phyloP scores from a whole-genome alignment of 2,113 vertebrate genomes.

The Muntiacus reevesi region DNA sequence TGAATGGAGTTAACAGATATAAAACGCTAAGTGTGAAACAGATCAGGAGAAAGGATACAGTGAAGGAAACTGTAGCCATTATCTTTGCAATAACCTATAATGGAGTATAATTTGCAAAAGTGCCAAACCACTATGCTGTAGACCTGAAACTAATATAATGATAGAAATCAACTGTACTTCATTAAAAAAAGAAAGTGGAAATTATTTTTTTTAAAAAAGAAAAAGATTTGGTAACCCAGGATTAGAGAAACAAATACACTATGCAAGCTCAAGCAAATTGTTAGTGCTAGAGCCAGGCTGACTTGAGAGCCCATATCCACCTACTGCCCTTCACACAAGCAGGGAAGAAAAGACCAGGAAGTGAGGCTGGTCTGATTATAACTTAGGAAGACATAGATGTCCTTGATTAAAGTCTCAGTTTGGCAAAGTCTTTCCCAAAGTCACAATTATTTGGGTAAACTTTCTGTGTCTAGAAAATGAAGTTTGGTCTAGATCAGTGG shows the following conservation, averaged over 20 bases:
- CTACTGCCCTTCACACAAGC: background rate
- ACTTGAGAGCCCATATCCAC: background rate
- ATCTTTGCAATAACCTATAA: background rate
- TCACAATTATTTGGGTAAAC: background rate
- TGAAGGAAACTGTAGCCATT: background rate
- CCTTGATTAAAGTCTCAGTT: background rate
- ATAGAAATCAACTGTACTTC: background rate
- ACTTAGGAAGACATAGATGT: background rate
- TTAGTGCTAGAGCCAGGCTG: background rate
- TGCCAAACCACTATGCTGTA: background rate
- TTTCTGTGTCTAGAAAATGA: conserved; percentile 10
- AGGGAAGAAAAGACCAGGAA: background rate
- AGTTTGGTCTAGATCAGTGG: background rate
- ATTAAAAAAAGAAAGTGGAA: background rate
- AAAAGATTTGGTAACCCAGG: background rate
- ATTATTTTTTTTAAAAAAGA: background rate
- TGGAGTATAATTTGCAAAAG: background rate
- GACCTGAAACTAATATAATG: background rate
- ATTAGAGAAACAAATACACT: conserved; percentile 13
- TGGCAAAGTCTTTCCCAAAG: background rate
- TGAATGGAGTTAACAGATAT: background rate
- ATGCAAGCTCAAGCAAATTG: background rate
- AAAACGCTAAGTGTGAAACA: background rate
- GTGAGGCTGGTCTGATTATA: background rate
- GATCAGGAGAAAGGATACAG: background rate